Conservation (phyloP, 2,797 vertebrate genomes). For the Darevskia nairensis region DNA sequence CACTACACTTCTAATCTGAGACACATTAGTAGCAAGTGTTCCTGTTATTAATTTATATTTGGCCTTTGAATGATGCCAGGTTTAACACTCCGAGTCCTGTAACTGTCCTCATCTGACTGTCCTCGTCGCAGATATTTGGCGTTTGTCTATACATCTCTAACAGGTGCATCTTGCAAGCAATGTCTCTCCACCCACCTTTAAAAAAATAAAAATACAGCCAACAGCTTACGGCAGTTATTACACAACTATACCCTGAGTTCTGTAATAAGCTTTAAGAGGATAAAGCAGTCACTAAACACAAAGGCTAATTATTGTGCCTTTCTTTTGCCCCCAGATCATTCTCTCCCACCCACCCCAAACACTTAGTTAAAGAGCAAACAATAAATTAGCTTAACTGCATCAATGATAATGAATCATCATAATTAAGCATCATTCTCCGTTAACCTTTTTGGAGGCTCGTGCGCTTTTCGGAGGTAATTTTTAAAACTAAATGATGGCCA, state of each 20-base stretch:
- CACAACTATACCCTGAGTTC: conserved; percentile 65
- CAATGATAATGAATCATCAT: conserved; percentile 79
- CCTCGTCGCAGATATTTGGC: conserved; percentile 75
- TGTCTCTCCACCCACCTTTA: not conserved
- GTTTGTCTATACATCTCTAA: conserved; percentile 81
- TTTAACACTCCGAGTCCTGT: conserved; percentile 72
- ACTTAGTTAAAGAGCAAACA: conserved; percentile 74
- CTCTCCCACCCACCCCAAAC: conserved; percentile 56
- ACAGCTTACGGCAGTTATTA: conserved; percentile 60
- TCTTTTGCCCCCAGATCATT: conserved; percentile 71
- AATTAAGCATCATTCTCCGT: conserved; percentile 82
- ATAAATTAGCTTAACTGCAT: conserved; percentile 80
- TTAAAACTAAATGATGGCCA: conserved; percentile 56
- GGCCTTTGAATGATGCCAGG: conserved; percentile 77
- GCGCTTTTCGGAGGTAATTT: conserved; percentile 73
- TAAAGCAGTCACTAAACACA: conserved; percentile 74
- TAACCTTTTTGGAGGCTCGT: conserved; percentile 78
- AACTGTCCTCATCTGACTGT: conserved; percentile 82
- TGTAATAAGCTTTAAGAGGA: conserved; percentile 70
- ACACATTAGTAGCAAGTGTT: conserved; percentile 76
- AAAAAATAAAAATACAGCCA: not conserved
- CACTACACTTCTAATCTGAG: conserved; percentile 76
- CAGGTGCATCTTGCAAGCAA: conserved; percentile 76
- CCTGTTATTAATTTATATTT: conserved; percentile 80
- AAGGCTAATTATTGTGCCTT: conserved; percentile 76